Conservation (phyloP, 2,113 vertebrate species). For the Periophthalmus modestus region DNA sequence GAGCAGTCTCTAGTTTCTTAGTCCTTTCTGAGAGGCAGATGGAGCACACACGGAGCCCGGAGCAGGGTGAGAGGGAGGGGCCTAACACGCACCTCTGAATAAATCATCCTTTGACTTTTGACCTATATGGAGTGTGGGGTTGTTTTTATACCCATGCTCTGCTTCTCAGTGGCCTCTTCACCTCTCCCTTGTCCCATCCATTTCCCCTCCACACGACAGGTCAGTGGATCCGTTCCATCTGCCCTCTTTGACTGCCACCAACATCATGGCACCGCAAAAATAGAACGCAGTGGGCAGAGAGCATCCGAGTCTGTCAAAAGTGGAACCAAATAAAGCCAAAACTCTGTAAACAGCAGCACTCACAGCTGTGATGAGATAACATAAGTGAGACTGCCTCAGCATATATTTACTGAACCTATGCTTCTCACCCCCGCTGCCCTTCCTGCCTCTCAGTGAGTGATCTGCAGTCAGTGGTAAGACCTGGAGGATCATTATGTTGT, state of each 20-base stretch:
- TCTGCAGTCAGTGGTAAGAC: neutral
- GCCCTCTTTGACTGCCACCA: slow-evolving; percentile 64
- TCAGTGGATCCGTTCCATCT: slow-evolving; percentile 75
- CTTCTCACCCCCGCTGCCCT: slow-evolving; percentile 12
- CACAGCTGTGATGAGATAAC: slow-evolving; percentile 11
- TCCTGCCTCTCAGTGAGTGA: slow-evolving; percentile 26
- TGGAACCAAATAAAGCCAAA: neutral
- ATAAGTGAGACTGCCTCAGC: slow-evolving; percentile 27
- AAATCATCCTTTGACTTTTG: slow-evolving; percentile 67
- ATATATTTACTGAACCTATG: slow-evolving; percentile 10
- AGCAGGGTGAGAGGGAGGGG: slow-evolving; percentile 12
- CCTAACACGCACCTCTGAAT: slow-evolving; percentile 56
- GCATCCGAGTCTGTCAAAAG: slow-evolving; percentile 23
- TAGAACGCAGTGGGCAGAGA: slow-evolving; percentile 60
- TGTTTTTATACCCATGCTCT: slow-evolving; percentile 58
- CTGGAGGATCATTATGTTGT: too few species aligned
- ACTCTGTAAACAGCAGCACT: neutral
- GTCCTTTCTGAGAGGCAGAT: slow-evolving; percentile 73
- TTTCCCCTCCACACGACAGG: slow-evolving; percentile 70
- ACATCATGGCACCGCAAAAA: slow-evolving; percentile 72
- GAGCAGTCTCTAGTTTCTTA: slow-evolving; percentile 76
- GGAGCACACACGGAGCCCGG: slow-evolving; percentile 50
- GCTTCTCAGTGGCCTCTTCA: slow-evolving; percentile 31
- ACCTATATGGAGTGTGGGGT: slow-evolving; percentile 62
- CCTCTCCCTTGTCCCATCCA: slow-evolving; percentile 62